Percentiles rank a stretch among this genome's conserved stretches.
phyloP scores from a whole-genome alignment of 2,113 vertebrate genomes.

The Todiramphus chloris region DNA sequence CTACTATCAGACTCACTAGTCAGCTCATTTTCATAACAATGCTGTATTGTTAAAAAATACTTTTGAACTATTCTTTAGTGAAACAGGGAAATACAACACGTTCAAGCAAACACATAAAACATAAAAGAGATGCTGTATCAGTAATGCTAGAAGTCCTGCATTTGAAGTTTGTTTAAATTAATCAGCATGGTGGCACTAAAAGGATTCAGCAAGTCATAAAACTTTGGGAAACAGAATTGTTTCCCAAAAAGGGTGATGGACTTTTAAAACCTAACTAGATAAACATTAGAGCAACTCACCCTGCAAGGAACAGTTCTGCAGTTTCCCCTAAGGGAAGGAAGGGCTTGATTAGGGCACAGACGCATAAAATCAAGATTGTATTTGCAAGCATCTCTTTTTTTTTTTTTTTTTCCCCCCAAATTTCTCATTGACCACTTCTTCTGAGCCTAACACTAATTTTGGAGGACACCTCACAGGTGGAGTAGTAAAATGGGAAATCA shows the following conservation, averaged over 20 bases:
- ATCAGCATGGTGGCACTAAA: background rate
- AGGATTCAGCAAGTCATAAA: slow-evolving; percentile 18
- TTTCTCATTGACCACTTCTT: background rate
- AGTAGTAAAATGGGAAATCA: background rate
- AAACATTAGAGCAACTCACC: background rate
- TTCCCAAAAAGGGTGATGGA: background rate
- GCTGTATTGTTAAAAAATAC: slow-evolving; percentile 50
- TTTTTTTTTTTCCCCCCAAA: background rate
- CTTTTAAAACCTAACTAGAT: background rate
- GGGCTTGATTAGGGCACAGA: background rate
- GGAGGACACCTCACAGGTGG: background rate
- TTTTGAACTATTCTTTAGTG: slow-evolving; percentile 11
- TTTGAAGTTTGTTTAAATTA: slow-evolving; percentile 28
- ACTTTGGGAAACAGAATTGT: background rate
- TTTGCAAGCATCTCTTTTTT: background rate
- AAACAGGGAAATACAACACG: background rate
- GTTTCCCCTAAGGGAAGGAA: background rate
- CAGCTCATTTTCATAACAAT: slow-evolving; percentile 67
- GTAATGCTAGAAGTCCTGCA: background rate
- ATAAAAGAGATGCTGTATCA: slow-evolving; percentile 32
- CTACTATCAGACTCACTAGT: slow-evolving; percentile 57
- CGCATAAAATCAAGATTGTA: background rate
- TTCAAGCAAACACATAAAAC: slow-evolving; percentile 1
- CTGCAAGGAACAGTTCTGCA: background rate
- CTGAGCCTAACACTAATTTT: background rate